A percentile compares a stretch with the other conserved stretches of the same genome.
Conservation (phyloP, 1,140 invertebrate species). For the Druon quercuslanigerum region DNA sequence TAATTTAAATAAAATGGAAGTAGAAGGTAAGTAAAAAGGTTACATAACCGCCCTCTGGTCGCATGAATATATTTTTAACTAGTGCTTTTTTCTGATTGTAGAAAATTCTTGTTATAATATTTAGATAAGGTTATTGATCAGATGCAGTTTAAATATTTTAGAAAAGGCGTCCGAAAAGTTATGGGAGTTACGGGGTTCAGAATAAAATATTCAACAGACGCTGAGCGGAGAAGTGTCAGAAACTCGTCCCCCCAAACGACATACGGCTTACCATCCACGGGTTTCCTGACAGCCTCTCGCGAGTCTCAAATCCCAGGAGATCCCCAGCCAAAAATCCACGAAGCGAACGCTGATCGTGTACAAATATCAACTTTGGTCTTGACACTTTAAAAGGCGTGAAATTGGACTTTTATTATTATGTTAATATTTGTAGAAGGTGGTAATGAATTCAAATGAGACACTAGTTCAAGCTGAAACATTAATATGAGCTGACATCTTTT, state of each 20-base stretch:
- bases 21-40: too few relatives aligned
- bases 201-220: not conserved
- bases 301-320: conserved; percentile 35
- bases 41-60: too few relatives aligned
- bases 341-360: not conserved
- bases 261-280: conserved; percentile 28
- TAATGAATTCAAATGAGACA: too few relatives aligned
- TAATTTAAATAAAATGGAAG: too few relatives aligned
- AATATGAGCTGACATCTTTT: too few relatives aligned
- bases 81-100: too few relatives aligned
- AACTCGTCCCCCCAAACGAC: conserved; percentile 31
- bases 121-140: not conserved
- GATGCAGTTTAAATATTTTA: not conserved
- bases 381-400: too few relatives aligned
- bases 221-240: not conserved
- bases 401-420: too few relatives aligned
- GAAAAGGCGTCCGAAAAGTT: not conserved
- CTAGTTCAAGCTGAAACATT: too few relatives aligned
- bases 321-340: conserved; percentile 35
- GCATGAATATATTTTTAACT: too few relatives aligned
- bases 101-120: too few relatives aligned
- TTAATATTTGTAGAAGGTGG: too few relatives aligned
- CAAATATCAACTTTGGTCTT: not conserved
- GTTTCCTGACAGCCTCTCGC: not conserved
- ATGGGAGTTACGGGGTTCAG: conserved; percentile 15